Base-by-base conservation (phyloP, 2,113 vertebrate species). In the Silurus glanis region DNA sequence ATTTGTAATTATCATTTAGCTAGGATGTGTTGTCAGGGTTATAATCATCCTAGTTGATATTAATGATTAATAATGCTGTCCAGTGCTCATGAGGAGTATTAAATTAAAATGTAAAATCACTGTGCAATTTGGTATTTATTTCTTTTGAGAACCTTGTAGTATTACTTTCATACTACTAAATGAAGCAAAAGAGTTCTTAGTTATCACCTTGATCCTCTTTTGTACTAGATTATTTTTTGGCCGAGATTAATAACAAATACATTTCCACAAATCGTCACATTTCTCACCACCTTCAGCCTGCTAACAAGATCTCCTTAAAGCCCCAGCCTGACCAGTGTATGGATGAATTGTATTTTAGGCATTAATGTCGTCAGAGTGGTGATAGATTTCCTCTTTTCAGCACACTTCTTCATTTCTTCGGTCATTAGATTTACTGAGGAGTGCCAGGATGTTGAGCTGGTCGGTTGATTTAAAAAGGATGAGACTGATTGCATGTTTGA, bases 401-500 rank as follows among this genome's bases (percentile, higher is more conserved):
- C 8, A 10, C 28, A 59, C 28, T 80, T 78, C 19, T 37, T 19
- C 55, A 37, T 80, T 8, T 19, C 59, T 59, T 23, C 51, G 74
- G 74, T 78, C 8, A 9, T 78, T n/a, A n/a, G 74, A 78, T 78
- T 78, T 55, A 78, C 55, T 78, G 23, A 25, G 23, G 47, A 55
- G 51, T 78, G 49, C 51, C 23, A 55, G 23, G 51, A 25, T 78
- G 53, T 13, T 55, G 13, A 55, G 12, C 51, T 78, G 23, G 49
- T 14, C 4, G 51, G 49, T 78, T 75, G 19, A 75, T 75, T 75
- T 23, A 23, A 47, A 5, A 75, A 12, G 64, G n/a, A 67, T n/a
- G 47, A 75, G 9, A 75, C 72, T 75, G 49, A 75, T n/a, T 75
- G 47, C n/a, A 51, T 53, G 47, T 75, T 80, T 19, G 59, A 80